Base-by-base conservation (phyloP, 2,888 invertebrate genomes). In the Idaea biselata region DNA sequence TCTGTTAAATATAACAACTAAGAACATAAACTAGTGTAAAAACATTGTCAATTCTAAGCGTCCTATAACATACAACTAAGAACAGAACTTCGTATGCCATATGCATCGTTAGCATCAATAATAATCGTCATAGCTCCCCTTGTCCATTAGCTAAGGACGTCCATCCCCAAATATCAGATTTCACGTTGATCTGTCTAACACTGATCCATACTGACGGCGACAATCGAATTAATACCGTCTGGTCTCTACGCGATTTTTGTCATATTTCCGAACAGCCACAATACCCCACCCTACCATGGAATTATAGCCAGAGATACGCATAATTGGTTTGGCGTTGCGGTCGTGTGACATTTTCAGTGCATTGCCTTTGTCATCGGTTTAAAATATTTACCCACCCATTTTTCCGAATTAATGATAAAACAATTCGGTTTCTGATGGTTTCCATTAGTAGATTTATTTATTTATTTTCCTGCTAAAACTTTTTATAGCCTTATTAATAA, bases 261-360 rank as follows among this genome's bases (percentile, higher is more conserved):
- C 87, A 89, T 87, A 88, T 87, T 86, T 83, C 79, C 79, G 78
- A 74, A 72, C 77, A 77, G 72, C 71, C 71, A 63, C 68, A 63
- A 59, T 74, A 72, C 73, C 74, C 77, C 76, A 73, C 78, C 80
- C 79, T 75, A 73, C 78, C 77, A 78, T 79, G 78, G 72, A 84
- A 89, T 88, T 89, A 90, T 89, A 77, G 77, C 81, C 84, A 83
- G 84, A 87, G 86, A 88, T 86, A 88, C 86, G 87, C 81, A 86
- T 91, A 91, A 91, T 91, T 90, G 89, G 89, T 88, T 88, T 87
- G 86, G 81, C 88, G 84, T 84, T 90, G 91, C 80, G 89, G 91
- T 88, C 84, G 82, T 81, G 76, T 88, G 87, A 88, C 88, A 89
- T 91, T 89, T 90, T 84, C 87, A 83, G 84, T 82, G 87, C 87